These are phyloP conservation scores for Podarcis muralis DNA, from an alignment of 2,113 vertebrate genomes.

Conservation along the genomic window DNA sequence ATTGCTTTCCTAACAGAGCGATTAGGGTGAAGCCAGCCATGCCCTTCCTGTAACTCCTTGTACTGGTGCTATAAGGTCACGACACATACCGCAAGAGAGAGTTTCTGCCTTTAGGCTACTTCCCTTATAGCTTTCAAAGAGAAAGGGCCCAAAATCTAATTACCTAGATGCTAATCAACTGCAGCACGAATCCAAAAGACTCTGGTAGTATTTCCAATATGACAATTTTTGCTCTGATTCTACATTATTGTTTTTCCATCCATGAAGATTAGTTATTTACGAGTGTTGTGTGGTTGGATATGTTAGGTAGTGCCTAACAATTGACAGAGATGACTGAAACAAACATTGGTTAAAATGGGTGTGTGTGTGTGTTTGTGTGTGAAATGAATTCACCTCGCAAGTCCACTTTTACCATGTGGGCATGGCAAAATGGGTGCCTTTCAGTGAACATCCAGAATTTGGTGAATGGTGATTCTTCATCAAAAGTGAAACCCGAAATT, in stretches of 20 bases:
- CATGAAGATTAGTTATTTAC: background rate
- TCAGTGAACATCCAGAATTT: background rate
- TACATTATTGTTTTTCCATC: constrained; percentile 7
- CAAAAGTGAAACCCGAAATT: background rate
- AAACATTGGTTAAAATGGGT: background rate
- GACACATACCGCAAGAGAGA: constrained; percentile 62
- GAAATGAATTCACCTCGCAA: background rate
- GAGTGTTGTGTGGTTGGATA: constrained; percentile 18
- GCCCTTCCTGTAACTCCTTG: constrained; percentile 71
- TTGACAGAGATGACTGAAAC: constrained; percentile 14
- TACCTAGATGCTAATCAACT: constrained; percentile 92
- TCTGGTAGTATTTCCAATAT: constrained; percentile 59
- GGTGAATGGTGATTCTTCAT: background rate
- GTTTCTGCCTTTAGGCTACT: constrained; percentile 79
- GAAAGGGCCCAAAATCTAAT: constrained; percentile 89
- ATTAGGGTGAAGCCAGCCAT: constrained; percentile 71
- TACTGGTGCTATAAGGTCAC: constrained; percentile 79
- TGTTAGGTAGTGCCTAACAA: background rate
- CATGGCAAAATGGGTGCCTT: background rate
- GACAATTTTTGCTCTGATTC: constrained; percentile 37
- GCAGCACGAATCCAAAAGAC: constrained; percentile 84
- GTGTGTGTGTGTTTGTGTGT: no score
- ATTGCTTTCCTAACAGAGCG: constrained; percentile 60
- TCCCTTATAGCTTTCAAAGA: constrained; percentile 82
- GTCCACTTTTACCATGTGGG: background rate